A percentile compares a stretch with the other conserved stretches of the same genome.
These are phyloP conservation scores for Fulmarus glacialis DNA, from an alignment of 2,113 vertebrate genomes.

Conservation along the genomic window DNA sequence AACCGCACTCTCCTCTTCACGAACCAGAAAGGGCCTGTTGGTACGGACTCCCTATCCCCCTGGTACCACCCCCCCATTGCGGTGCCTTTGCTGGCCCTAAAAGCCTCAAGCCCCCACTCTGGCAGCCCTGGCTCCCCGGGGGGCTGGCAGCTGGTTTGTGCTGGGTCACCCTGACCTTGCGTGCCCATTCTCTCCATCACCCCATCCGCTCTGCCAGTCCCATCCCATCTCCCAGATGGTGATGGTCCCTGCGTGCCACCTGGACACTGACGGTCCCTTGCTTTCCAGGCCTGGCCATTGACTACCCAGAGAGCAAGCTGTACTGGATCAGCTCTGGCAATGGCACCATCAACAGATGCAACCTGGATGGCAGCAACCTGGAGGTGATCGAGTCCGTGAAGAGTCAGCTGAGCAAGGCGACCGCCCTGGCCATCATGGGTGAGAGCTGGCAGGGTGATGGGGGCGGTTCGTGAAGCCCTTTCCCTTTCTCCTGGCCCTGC, in stretches of 20 bases:
- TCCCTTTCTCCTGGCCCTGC: neutral
- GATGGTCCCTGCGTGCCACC: accelerated
- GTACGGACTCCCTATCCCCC: constrained; percentile 62
- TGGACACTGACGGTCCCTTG: accelerated
- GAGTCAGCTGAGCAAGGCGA: constrained; percentile 89
- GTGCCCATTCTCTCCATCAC: neutral
- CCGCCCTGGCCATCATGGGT: constrained; percentile 95
- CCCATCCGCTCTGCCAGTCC: neutral
- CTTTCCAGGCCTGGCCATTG: constrained; percentile 88
- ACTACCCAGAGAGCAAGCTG: constrained; percentile 86
- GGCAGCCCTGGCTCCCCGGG: accelerated
- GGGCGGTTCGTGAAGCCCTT: accelerated
- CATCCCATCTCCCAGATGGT: accelerated
- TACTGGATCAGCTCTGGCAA: constrained; percentile 97
- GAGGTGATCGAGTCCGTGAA: constrained; percentile 82
- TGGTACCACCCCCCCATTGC: accelerated
- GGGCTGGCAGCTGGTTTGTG: neutral
- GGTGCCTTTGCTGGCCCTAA: neutral
- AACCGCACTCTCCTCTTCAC: constrained; percentile 86
- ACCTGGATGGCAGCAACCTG: constrained; percentile 84
- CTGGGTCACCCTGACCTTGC: neutral
- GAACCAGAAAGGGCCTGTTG: constrained; percentile 90
- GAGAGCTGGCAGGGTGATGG: constrained; percentile 8
- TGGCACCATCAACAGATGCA: constrained; percentile 87
- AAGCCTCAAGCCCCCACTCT: neutral